Conservation (phyloP, 2,113 vertebrate species). For the Myxocyprinus asiaticus region DNA sequence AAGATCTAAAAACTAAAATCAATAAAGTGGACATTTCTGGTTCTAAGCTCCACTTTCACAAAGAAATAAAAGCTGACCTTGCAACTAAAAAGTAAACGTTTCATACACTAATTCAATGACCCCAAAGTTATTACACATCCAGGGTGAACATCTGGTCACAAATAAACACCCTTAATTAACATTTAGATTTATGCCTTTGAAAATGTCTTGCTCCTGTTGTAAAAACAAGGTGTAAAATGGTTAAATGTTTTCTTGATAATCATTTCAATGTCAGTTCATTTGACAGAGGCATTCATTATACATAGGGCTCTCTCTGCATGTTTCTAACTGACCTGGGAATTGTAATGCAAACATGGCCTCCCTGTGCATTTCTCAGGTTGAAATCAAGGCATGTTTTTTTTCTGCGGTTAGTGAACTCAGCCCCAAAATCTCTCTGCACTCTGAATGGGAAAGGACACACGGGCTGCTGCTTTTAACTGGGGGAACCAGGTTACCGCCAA, state of each 20-base stretch:
- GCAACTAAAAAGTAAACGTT: background rate
- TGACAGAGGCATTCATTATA: slow-evolving; percentile 21
- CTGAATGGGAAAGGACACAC: slow-evolving; percentile 10
- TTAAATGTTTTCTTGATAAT: slow-evolving; percentile 41
- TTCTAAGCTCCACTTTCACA: no score
- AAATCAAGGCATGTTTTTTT: slow-evolving; percentile 36
- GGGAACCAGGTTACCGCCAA: slow-evolving; percentile 26
- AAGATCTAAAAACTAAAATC: background rate
- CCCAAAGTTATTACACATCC: background rate
- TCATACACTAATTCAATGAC: background rate
- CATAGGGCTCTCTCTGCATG: slow-evolving; percentile 9
- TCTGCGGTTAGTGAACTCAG: slow-evolving; percentile 32
- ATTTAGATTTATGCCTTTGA: slow-evolving; percentile 31
- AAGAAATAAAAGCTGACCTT: background rate
- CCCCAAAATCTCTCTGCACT: slow-evolving; percentile 17
- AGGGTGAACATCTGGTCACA: slow-evolving; percentile 8
- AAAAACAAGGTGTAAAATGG: slow-evolving; percentile 35
- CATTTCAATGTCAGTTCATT: slow-evolving; percentile 38
- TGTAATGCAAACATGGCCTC: slow-evolving; percentile 35
- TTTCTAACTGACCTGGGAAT: slow-evolving; percentile 13
- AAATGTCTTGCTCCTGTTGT: slow-evolving; percentile 8
- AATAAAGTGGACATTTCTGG: background rate
- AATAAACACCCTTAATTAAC: slow-evolving; percentile 41
- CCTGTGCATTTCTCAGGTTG: slow-evolving; percentile 28
- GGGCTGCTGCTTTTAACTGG: slow-evolving; percentile 30